Base-by-base conservation (phyloP, 2,113 vertebrate species). In the Petrocephalus zakoni region DNA sequence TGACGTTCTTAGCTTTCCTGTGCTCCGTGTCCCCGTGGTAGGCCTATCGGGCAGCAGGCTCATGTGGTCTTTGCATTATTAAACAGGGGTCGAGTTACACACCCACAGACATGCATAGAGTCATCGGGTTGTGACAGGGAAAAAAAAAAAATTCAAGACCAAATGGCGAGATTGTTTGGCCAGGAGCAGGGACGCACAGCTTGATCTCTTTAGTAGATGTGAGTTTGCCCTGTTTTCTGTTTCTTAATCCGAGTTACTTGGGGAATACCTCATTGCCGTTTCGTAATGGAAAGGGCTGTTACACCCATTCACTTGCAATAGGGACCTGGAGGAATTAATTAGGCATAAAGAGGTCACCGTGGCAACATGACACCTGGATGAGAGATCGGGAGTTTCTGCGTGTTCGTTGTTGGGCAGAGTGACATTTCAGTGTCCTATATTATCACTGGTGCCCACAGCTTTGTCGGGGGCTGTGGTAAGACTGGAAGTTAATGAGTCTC, bases 51-150 rank as follows among this genome's bases (percentile, higher is more conserved):
- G 55, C 90, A 90, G 92, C 92, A 92, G 91, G 51, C 87, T 87
- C 55, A 61, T 61, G 86, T 87, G 90, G 85, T 87, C 88, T 92
- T 88, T 95, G 90, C 90, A 95, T 94, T 94, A 95, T 95, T 94
- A 58, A 95, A 93, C 51, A 78, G 53, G 90, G 89, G 58, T 88
- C 85, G 64, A 58, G 85, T 89, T 87, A 88, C 89, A 85, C 81
- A 29, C 88, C 55, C 56, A n/a, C 29, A 58, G 1, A 86, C 85
- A 56, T 34, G 47, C 34, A 78, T 2, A 49, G 10, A 56, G 42
- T 22, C 58, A 49, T 15, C n/a, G 11, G 15, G 10, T 52, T 8
- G 46, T n/a, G 47, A 49, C n/a, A n/a, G 4, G 72, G 75, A 72
- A 72, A 29, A 52, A 85, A 51, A 29, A 17, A 78, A 42, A 19